Evolutionary conservation across 2,888 invertebrate species (phyloP).

Genomic region (Drymonia ruficornis): DNA sequence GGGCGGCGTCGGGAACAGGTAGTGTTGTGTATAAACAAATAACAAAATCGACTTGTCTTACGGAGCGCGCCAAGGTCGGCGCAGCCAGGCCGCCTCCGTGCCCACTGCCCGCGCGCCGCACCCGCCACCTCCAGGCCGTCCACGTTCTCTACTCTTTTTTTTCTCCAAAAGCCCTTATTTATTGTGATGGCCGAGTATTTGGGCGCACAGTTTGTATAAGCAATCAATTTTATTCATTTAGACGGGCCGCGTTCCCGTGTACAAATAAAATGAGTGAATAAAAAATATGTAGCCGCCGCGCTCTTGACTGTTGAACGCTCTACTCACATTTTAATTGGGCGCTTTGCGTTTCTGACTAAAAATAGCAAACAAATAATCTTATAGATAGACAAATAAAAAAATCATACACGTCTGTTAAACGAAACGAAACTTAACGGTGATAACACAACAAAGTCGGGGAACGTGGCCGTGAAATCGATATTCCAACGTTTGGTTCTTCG

Average conservation of each 20-base stretch:
- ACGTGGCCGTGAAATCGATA: slow-evolving; percentile 75
- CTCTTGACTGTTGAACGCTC: slow-evolving; percentile 43
- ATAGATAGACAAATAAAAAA: slow-evolving; percentile 14
- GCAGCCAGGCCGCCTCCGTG: slow-evolving; percentile 51
- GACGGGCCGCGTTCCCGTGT: slow-evolving; percentile 74
- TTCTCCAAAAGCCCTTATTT: slow-evolving; percentile 79
- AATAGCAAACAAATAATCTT: slow-evolving; percentile 21
- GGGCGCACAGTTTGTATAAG: slow-evolving; percentile 84
- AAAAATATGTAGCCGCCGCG: slow-evolving; percentile 49
- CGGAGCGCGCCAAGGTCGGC: slow-evolving; percentile 77
- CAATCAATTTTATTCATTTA: slow-evolving; percentile 85
- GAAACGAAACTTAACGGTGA: slow-evolving; percentile 42
- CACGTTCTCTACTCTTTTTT: slow-evolving; percentile 62
- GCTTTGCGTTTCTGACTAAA: slow-evolving; percentile 43
- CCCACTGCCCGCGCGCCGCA: slow-evolving; percentile 47
- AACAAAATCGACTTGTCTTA: slow-evolving; percentile 84
- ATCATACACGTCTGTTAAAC: slow-evolving; percentile 35
- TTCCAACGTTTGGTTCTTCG: slow-evolving; percentile 67
- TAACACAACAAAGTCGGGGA: slow-evolving; percentile 51
- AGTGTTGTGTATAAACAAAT: slow-evolving; percentile 84
- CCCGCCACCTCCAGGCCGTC: slow-evolving; percentile 53
- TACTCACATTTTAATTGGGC: slow-evolving; percentile 37
- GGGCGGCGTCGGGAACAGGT: slow-evolving; percentile 67
- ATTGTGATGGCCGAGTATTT: slow-evolving; percentile 82
- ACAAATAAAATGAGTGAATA: slow-evolving; percentile 76